Percentiles rank a stretch among this genome's conserved stretches.
Conservation (phyloP, 2,888 invertebrate genomes). For the Latheticus oryzae region DNA sequence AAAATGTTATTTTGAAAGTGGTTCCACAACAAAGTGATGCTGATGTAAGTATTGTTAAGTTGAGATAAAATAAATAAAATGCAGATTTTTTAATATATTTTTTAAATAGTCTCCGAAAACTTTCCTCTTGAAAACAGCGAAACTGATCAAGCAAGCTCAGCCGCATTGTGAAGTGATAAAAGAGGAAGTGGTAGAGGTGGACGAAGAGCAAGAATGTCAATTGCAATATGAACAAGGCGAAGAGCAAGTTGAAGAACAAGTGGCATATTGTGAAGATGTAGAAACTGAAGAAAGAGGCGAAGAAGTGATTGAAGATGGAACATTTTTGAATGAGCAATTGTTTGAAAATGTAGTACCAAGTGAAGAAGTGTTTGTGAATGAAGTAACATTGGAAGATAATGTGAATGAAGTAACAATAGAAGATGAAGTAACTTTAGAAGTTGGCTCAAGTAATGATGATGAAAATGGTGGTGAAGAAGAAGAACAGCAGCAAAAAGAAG, state of each 20-base stretch:
- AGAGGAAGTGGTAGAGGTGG: conserved; percentile 43
- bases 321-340: conserved; percentile 58
- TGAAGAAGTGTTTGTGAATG: conserved; percentile 60
- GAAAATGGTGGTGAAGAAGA: too few relatives aligned
- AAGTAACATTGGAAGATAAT: conserved; percentile 62
- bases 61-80: conserved; percentile 1
- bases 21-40: conserved; percentile 55
- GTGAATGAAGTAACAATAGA: conserved; percentile 59
- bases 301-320: conserved; percentile 50
- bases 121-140: conserved; percentile 54
- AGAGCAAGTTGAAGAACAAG: conserved; percentile 46
- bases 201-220: conserved; percentile 44
- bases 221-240: conserved; percentile 42
- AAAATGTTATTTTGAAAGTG: conserved; percentile 63
- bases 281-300: conserved; percentile 43
- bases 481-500: conserved; percentile 28
- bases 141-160: conserved; percentile 48
- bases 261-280: conserved; percentile 45
- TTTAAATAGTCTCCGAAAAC: conserved; percentile 49
- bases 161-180: conserved; percentile 39
- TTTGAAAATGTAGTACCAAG: conserved; percentile 55
- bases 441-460: conserved; percentile 14
- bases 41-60: conserved; percentile 24
- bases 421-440: conserved; percentile 50
- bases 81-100: conserved; percentile 8